Base-by-base conservation (phyloP, 2,888 invertebrate genomes). In the Pseudolycoriella hygida region DNA sequence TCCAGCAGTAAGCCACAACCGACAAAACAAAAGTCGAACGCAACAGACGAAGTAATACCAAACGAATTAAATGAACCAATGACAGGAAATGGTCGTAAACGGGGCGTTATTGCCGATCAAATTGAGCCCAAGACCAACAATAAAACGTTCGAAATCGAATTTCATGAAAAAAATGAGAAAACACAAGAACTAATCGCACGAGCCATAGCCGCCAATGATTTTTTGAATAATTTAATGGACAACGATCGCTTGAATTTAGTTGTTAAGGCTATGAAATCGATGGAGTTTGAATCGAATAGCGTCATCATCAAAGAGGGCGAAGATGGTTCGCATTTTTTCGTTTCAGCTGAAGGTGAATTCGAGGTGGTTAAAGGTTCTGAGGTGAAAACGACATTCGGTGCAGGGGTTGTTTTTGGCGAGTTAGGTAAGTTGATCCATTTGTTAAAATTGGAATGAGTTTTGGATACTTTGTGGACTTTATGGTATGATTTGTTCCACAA, bases 351-450 rank as follows among this genome's bases (percentile, higher is more conserved):
- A 51, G 94, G 94, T 18, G 77, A 78, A 51, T 82, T 86, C 57
- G 86, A 92, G 61, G 87, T 94, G 12, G 74, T 84, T 31, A 82
- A 90, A 57, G 78, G 80, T 39, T 81, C 76, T 10, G 74, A 79
- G 56, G 74, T 77, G 3, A 76, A 92, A 40, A 80, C 80, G 38
- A 80, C 72, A 47, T 83, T 96, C 61, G 80, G 81, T 0, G 76
- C 85, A 0, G 87, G 86, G 4, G 74, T 81, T 56, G 77, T 88
- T 49, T 75, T 94, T 68, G 94, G 96, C 2, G 96, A 96, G 68
- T 69, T 96, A 43, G 25, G 25, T 25, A 25, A 25, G 4, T 25
- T 25, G 8, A 6, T 25, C 4, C 4, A 8, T 25, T 25, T n/a
- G n/a, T n/a, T n/a, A n/a, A n/a, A n/a, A n/a, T n/a, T n/a, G n/a